Evolutionary conservation across 2,113 vertebrate species (phyloP).

Genomic region (Trochalopteron elliotii): DNA sequence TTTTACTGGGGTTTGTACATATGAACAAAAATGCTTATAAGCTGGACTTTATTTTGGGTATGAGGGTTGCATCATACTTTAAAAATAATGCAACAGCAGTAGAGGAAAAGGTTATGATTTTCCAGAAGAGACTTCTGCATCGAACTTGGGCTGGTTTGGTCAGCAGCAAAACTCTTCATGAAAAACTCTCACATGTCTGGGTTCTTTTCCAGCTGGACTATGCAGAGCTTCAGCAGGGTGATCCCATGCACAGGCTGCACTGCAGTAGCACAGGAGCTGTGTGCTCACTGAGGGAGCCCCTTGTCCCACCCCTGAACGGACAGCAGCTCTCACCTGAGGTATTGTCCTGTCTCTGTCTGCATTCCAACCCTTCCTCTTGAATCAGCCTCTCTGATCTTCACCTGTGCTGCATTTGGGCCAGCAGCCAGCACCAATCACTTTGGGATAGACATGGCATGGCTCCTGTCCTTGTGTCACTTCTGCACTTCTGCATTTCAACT

Average conservation of each 20-base stretch:
- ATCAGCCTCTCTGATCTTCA: background rate
- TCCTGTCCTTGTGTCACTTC: background rate
- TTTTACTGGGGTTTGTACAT: slow-evolving; percentile 92
- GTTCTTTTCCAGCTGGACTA: background rate
- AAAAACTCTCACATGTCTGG: background rate
- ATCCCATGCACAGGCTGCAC: background rate
- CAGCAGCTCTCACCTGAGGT: background rate
- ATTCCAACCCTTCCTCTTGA: background rate
- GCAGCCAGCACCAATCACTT: accelerated
- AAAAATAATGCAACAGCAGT: background rate
- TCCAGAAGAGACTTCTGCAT: background rate
- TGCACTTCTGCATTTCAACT: background rate
- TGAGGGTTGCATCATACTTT: background rate
- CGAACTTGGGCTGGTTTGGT: background rate
- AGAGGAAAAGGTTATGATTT: background rate
- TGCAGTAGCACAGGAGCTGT: background rate
- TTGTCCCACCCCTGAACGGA: background rate
- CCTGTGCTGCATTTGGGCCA: background rate
- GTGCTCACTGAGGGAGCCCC: background rate
- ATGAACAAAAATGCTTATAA: slow-evolving; percentile 50
- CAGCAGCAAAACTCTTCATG: background rate
- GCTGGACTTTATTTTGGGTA: background rate
- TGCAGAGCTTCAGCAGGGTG: background rate
- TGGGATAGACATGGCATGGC: background rate
- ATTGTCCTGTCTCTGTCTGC: background rate